Base-by-base conservation (phyloP, 2,888 invertebrate genomes). In the Dorcus parallelipipedus region DNA sequence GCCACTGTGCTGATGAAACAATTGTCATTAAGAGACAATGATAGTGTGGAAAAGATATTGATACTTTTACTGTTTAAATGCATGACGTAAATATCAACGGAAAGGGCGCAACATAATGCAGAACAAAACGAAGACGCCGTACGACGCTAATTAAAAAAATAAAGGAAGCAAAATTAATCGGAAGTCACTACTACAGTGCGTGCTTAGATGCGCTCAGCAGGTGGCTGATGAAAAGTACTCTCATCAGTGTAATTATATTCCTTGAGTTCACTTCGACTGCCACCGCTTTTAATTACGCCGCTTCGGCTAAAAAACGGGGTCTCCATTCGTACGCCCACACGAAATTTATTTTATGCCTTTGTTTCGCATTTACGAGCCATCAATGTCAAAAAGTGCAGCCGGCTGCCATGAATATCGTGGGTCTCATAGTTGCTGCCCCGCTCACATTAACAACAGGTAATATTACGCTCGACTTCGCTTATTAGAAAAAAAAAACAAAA, bases 241-340 rank as follows among this genome's bases (percentile, higher is more conserved):
- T 68, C 70, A 72, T 73, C 73, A 71, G 71, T 69, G 71, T 74
- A 72, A 74, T 73, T 72, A 72, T 72, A 73, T 72, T 74, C 71
- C 71, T 69, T 71, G 70, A 69, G 68, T 70, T 70, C 69, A 64
- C 68, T 64, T 71, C 70, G 64, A 67, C 64, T 67, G 66, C 63
- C 70, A 70, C 72, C 71, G 69, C 69, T 73, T 73, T 73, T 74
- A 73, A 74, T 74, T 74, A 73, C 23, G 26, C 26, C 69, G 69
- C 62, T 66, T 65, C 67, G 69, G 65, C 71, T 71, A 67, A 69
- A 71, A 71, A 67, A 69, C 69, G 69, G 67, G 65, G 67, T 67
- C 65, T 69, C 64, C 67, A 66, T 66, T 33, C 26, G 26, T 33
- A 58, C 63, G 60, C 63, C 60, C 59, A 62, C 62, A 54, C 54